Percentiles rank a stretch among this genome's conserved stretches.
phyloP scores from a whole-genome alignment of 2,113 vertebrate species.

The Sebastes schlegelii region DNA sequence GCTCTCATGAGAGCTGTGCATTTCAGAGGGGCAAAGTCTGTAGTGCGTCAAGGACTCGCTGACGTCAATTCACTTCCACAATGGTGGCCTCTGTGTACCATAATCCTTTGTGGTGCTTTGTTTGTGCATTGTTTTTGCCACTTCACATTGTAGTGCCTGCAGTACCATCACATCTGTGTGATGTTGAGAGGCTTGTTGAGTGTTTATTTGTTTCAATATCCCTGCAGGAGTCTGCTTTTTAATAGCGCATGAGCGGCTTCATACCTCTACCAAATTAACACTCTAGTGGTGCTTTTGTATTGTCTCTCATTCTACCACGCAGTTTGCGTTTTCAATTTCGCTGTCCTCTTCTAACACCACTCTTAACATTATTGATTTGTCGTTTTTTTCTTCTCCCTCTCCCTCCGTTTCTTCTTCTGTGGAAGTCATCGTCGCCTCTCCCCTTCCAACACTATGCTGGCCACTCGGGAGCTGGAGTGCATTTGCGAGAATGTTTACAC shows the following conservation, averaged over 20 bases:
- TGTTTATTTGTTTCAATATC: slow-evolving; percentile 78
- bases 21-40: slow-evolving; percentile 51
- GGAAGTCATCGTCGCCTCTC: slow-evolving; percentile 32
- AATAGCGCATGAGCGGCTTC: slow-evolving; percentile 61
- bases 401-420: slow-evolving; percentile 15
- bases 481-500: slow-evolving; percentile 58
- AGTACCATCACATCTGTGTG: slow-evolving; percentile 60
- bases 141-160: slow-evolving; percentile 73
- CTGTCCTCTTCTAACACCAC: slow-evolving; percentile 17
- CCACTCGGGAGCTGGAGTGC: slow-evolving; percentile 55
- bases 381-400: slow-evolving; percentile 16
- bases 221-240: slow-evolving; percentile 67
- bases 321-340: slow-evolving; percentile 58
- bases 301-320: slow-evolving; percentile 20
- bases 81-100: slow-evolving; percentile 39
- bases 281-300: slow-evolving; percentile 60
- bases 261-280: slow-evolving; percentile 65
- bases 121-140: slow-evolving; percentile 65
- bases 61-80: slow-evolving; percentile 69
- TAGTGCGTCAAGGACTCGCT: slow-evolving; percentile 50
- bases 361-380: slow-evolving; percentile 43
- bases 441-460: slow-evolving; percentile 15
- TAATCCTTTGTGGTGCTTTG: slow-evolving; percentile 61
- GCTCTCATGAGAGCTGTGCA: slow-evolving; percentile 1
- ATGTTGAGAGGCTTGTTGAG: slow-evolving; percentile 71